Base-by-base conservation (phyloP, 2,113 vertebrate genomes). In the Myocastor coypus region DNA sequence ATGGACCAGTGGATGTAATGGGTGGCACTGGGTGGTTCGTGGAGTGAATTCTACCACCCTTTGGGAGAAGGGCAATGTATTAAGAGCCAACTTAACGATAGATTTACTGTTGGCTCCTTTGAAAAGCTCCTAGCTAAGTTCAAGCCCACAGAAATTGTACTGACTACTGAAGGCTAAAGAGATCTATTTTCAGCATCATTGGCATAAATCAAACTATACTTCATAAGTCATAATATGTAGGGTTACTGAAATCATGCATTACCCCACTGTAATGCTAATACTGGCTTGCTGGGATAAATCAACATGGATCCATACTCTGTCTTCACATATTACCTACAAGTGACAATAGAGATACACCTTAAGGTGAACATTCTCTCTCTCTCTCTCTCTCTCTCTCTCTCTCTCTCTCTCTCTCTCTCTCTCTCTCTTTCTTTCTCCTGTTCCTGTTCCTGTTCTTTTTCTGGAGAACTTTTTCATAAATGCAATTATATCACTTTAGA, bases 381-480 rank as follows among this genome's bases (percentile, higher is more conserved):
- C n/a, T 30, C 46, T 46, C 46, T 46, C 46, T 46, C 46, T 46
- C 46, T 57, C 55, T 57, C 16, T 57, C 4, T 57, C 14, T 17
- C 55, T 57, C 14, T 57, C 55, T 57, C 14, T 57, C 55, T 57
- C 16, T 57, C 17, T 19, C 2, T 57, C 16, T 57, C 3, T 57
- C 4, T 57, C 55, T 57, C 55, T 57, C 55, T 16, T 0, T 55
- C 55, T 55, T 2, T 55, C 55, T 57, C 55, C 66, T 68, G 32
- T 68, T 13, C 34, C 5, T 32, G 13, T 16, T 1, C 16, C 7
- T 30, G 13, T 17, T 5, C 0, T 16, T 34, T 68, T 68, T 68
- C n/a, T n/a, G n/a, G n/a, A n/a, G n/a, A n/a, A n/a, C n/a, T n/a
- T 99, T 61, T 97, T 98, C 93, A 99, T 98, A 6, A 8, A 55